A percentile compares a stretch with the other conserved stretches of the same genome.
Evolutionary conservation across 1,140 invertebrate species (phyloP).

Genomic region (Scaptomyza graminum): DNA sequence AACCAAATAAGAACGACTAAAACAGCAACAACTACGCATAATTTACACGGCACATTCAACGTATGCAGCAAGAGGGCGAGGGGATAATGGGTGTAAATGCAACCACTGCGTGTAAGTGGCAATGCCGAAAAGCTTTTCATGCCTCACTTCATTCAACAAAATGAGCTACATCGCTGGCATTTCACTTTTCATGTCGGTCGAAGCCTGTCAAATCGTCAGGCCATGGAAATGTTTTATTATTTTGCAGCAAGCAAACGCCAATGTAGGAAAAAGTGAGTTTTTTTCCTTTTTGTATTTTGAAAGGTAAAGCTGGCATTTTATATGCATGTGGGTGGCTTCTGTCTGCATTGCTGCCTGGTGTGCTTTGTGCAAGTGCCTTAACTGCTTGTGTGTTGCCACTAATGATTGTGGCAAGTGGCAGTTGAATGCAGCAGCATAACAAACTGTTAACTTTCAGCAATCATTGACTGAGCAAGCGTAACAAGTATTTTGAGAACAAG

Average conservation of each 20-base stretch:
- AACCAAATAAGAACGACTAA: slow-evolving; percentile 34
- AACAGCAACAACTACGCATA: slow-evolving; percentile 62
- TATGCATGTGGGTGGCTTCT: slow-evolving; percentile 20
- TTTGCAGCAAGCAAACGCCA: slow-evolving; percentile 19
- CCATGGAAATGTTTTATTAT: slow-evolving; percentile 56
- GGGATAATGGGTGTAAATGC: not conserved
- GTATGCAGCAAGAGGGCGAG: no score
- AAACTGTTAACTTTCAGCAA: not conserved
- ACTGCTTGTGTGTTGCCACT: slow-evolving; percentile 35
- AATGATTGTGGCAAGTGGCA: slow-evolving; percentile 59
- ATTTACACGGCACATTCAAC: slow-evolving; percentile 43
- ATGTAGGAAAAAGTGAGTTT: slow-evolving; percentile 30
- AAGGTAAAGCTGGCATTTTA: slow-evolving; percentile 3
- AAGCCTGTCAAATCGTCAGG: slow-evolving; percentile 66
- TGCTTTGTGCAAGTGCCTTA: slow-evolving; percentile 4
- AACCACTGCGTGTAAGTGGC: slow-evolving; percentile 38
- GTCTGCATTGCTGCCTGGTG: not conserved
- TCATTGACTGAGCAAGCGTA: slow-evolving; percentile 11
- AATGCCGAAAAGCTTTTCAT: slow-evolving; percentile 51
- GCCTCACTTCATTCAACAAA: slow-evolving; percentile 4
- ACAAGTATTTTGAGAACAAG: not conserved
- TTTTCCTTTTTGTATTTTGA: slow-evolving; percentile 16
- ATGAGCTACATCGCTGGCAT: slow-evolving; percentile 1
- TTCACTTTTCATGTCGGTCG: slow-evolving; percentile 24
- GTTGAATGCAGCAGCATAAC: slow-evolving; percentile 23